Evolutionary conservation across 2,888 invertebrate species (phyloP), one percentile per base, ranked within the genome.

Genomic region (Odontocerum albicorne): DNA sequence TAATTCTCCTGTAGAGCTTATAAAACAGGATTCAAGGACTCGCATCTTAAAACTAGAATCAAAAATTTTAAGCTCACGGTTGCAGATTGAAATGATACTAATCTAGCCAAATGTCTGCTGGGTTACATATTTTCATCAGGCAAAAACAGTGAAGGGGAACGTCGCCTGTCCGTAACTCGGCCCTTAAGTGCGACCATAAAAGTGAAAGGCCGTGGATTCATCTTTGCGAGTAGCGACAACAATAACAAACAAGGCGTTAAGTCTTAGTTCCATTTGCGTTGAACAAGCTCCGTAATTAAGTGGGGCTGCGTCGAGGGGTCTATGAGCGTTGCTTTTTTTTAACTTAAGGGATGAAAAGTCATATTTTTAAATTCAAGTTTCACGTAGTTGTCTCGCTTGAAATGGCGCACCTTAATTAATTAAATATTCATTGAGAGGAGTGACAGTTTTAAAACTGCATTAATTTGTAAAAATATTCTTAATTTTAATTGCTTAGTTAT

Each of bases 191-290:
- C 51, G 35, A 21, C 33, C 55, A 55, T 59, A 55, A 59, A 59
- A 59, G 49, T 43, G 45, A 47, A 42, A 27, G 16, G 33, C 35
- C 45, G 31, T 45, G 17, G 36, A 44, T 19, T 40, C 39, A 20
- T 51, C 51, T 39, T 31, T 20, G 39, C 42, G 38, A 40, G 36
- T 35, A 36, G 47, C 35, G 53, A 55, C 55, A 44, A 50, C 55
- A 58, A 59, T 50, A 55, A 55, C 59, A 52, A 52, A 59, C 55
- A 59, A 55, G 47, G 59, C 59, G 59, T 55, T 59, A 59, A 59
- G 59, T 55, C 59, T 44, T 52, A 50, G 55, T 55, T 55, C 55
- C 59, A 59, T 59, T 59, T 55, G 55, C 40, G 47, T 22, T 45
- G 39, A 55, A 55, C 55, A 59, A 38, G 55, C 43, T 51, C 15